These are phyloP conservation scores for Enoplosus armatus DNA, from an alignment of 2,797 vertebrate species.

Conservation along the genomic window DNA sequence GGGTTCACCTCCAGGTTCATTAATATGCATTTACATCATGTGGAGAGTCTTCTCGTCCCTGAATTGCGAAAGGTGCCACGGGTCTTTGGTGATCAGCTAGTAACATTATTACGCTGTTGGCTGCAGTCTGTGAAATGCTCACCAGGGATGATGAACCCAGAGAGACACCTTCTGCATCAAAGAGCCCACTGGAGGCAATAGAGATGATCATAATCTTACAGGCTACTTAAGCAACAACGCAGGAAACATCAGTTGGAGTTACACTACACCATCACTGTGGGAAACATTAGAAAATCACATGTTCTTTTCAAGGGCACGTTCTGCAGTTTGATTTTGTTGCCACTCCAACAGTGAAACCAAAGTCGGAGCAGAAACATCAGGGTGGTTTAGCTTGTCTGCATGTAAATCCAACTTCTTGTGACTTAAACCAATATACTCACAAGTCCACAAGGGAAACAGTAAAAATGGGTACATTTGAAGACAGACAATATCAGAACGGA, in stretches of 20 bases:
- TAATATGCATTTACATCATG: background rate
- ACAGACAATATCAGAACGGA: background rate
- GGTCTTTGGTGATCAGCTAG: background rate
- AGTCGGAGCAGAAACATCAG: too few species aligned
- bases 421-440: background rate
- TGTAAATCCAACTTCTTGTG: background rate
- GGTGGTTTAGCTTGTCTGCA: background rate
- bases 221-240: background rate
- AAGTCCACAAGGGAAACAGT: background rate
- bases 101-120: background rate
- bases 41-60: background rate
- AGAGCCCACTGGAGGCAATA: background rate
- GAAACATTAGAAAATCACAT: background rate
- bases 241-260: background rate
- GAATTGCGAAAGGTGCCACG: background rate
- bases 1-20: background rate
- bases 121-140: background rate
- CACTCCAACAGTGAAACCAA: too few species aligned
- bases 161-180: background rate
- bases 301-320: background rate
- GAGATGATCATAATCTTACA: background rate
- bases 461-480: background rate
- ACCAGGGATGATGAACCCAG: background rate
- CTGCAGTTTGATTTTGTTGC: too few species aligned
- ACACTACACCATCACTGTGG: background rate